These are phyloP conservation scores for Lampris incognitus DNA, from an alignment of 2,113 vertebrate species.

Conservation along the genomic window DNA sequence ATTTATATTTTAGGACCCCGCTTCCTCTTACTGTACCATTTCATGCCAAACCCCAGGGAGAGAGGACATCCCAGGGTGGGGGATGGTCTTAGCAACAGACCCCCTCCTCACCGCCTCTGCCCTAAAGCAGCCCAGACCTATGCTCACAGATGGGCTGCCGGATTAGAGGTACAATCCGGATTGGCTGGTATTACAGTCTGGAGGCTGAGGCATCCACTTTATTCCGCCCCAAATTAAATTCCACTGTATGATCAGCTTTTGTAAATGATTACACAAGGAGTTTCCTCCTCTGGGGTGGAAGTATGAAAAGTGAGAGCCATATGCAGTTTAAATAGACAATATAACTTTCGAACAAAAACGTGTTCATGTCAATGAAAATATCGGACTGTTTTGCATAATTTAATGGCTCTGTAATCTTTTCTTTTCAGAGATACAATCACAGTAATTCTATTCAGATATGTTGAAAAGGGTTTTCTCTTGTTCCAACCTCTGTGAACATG, in stretches of 20 bases:
- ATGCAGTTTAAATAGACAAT: neutral
- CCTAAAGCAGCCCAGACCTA: neutral
- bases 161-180: slow-evolving; percentile 9
- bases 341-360: too few species aligned
- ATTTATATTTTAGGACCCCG: neutral
- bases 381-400: too few species aligned
- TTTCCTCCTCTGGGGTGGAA: neutral
- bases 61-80: neutral
- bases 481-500: too few species aligned
- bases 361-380: too few species aligned
- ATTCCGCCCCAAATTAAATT: neutral
- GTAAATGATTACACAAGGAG: neutral
- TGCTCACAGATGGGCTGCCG: neutral
- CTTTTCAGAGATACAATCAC: too few species aligned
- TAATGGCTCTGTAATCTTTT: too few species aligned
- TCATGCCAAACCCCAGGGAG: neutral
- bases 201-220: neutral
- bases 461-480: too few species aligned
- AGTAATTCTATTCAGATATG: too few species aligned
- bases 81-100: neutral
- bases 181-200: slow-evolving; percentile 13
- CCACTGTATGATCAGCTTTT: neutral
- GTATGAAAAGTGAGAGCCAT: neutral
- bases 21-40: neutral
- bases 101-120: neutral